phyloP scores from a whole-genome alignment of 2,888 invertebrate species.

The Priocnemis perturbator region DNA sequence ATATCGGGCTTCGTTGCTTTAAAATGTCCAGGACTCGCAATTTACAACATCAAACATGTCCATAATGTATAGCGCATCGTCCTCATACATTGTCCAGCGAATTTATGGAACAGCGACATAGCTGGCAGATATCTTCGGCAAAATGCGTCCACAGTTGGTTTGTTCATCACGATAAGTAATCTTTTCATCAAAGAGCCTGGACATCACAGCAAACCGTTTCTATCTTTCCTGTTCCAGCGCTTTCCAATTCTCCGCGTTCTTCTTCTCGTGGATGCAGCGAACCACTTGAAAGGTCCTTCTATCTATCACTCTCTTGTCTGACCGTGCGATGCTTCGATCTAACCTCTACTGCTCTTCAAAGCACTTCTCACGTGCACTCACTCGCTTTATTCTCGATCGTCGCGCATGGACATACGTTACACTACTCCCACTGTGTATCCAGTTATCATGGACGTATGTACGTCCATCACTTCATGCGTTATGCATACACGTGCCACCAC shows the following conservation, averaged over 20 bases:
- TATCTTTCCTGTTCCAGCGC: slow-evolving; percentile 11
- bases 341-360: slow-evolving; percentile 47
- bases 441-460: slow-evolving; percentile 29
- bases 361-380: slow-evolving; percentile 47
- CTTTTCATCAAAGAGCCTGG: slow-evolving; percentile 21
- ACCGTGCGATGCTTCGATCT: slow-evolving; percentile 48
- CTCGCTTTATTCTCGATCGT: slow-evolving; percentile 54
- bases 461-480: slow-evolving; percentile 3
- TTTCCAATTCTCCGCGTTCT: slow-evolving; percentile 20
- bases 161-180: slow-evolving; percentile 32
- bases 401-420: slow-evolving; percentile 29
- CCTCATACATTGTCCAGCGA: slow-evolving; percentile 23
- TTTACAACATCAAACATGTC: no score
- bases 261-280: slow-evolving; percentile 13
- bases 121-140: slow-evolving; percentile 25
- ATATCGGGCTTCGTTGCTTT: no score
- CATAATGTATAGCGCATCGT: background rate
- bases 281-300: slow-evolving; percentile 11
- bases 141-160: slow-evolving; percentile 25
- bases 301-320: slow-evolving; percentile 32
- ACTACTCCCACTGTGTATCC: slow-evolving; percentile 11
- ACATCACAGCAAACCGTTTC: slow-evolving; percentile 16
- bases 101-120: slow-evolving; percentile 16
- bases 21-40: no score
- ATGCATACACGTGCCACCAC: background rate